Conservation (phyloP, 2,113 vertebrate genomes). For the Chloropsis cyanopogon region DNA sequence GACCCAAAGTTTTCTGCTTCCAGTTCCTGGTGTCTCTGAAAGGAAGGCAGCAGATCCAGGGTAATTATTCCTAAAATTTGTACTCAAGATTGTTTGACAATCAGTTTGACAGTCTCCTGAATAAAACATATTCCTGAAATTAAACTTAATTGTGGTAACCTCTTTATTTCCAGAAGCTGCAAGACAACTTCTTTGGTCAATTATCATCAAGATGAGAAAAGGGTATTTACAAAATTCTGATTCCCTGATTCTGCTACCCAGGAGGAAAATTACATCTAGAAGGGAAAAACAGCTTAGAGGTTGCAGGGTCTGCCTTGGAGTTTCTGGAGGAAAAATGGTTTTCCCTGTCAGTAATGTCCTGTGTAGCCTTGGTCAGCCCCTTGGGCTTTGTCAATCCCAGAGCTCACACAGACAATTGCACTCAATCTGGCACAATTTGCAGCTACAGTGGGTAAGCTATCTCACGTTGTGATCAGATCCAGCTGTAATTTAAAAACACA, state of each 20-base stretch:
- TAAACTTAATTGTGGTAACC: background rate
- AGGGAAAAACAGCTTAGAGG: background rate
- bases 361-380: background rate
- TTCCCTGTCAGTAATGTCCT: background rate
- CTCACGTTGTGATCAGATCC: background rate
- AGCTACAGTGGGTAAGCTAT: background rate
- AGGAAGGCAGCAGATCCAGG: background rate
- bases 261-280: background rate
- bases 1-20: background rate
- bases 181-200: background rate
- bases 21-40: background rate
- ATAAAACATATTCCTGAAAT: background rate
- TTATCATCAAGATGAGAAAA: background rate
- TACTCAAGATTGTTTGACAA: background rate
- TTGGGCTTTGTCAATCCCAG: background rate
- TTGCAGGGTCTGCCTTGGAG: background rate
- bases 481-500: background rate
- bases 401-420: background rate
- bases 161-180: background rate
- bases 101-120: background rate
- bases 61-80: background rate
- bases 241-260: background rate
- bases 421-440: background rate
- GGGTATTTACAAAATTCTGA: background rate
- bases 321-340: background rate